A percentile compares a stretch with the other conserved stretches of the same genome.
Conservation (phyloP, 2,113 vertebrate genomes). For the Chlorocebus sabaeus region DNA sequence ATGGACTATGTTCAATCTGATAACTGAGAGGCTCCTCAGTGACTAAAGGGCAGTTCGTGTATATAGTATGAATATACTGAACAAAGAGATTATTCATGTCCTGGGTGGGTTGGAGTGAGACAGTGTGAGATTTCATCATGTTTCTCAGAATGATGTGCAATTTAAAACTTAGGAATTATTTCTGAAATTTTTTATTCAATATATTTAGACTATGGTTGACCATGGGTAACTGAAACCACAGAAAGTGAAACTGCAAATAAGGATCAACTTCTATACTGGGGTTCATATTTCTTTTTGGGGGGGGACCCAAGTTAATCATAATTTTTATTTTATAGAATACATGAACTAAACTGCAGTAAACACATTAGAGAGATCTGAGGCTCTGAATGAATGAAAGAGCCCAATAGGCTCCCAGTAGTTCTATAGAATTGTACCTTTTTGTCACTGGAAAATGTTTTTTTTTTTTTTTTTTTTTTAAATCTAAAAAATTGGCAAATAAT, state of each 20-base stretch:
- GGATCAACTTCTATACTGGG: neutral
- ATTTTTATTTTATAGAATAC: neutral
- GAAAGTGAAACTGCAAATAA: neutral
- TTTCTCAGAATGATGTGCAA: neutral
- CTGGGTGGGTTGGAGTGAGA: neutral
- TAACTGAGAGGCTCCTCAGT: neutral
- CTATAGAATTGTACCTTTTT: neutral
- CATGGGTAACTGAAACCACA: neutral
- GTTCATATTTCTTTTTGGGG: neutral
- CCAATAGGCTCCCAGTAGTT: neutral
- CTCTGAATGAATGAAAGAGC: neutral
- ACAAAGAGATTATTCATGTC: neutral
- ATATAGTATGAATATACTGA: neutral
- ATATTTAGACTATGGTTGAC: neutral
- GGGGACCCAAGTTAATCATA: neutral
- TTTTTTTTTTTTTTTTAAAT: neutral
- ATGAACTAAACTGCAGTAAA: constrained; percentile 10
- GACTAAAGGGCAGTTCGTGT: neutral
- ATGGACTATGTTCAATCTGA: neutral
- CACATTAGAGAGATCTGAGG: neutral
- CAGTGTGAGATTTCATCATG: neutral
- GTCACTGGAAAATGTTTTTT: neutral
- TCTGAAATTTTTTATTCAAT: neutral
- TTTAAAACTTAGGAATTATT: neutral
- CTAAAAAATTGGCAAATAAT: neutral